A percentile compares a stretch with the other conserved stretches of the same genome.
Conservation (phyloP, 2,797 vertebrate genomes). For the Xenops minutus region DNA sequence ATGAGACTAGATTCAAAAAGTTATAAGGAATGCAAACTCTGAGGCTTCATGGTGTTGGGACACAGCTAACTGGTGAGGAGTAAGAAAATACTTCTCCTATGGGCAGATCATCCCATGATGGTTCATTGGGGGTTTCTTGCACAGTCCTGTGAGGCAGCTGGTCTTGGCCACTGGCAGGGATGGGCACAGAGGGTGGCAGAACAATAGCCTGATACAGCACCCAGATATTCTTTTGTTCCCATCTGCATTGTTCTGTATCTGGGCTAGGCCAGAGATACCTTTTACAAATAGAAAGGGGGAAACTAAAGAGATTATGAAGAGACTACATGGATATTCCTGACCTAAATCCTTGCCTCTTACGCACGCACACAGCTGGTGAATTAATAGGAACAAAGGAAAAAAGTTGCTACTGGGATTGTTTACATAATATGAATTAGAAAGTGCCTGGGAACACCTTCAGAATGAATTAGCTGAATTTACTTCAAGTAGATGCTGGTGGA, state of each 20-base stretch:
- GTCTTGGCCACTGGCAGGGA: neutral
- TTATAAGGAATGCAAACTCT: neutral
- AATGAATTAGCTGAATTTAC: neutral
- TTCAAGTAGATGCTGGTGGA: neutral
- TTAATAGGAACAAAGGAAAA: constrained; percentile 31
- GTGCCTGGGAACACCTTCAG: neutral
- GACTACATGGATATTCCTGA: neutral
- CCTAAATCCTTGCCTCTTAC: neutral
- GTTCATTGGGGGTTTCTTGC: neutral
- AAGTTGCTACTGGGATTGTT: neutral
- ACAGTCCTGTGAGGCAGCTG: neutral
- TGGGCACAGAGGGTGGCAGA: rapidly evolving
- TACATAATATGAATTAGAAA: constrained; percentile 14
- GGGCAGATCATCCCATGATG: neutral
- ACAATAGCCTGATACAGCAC: neutral
- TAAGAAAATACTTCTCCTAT: neutral
- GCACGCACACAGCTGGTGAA: rapidly evolving
- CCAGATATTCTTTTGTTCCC: neutral
- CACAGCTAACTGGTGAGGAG: neutral
- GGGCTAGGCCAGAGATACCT: neutral
- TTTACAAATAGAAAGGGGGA: neutral
- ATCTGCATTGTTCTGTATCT: rapidly evolving
- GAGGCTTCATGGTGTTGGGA: rapidly evolving
- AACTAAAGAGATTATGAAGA: neutral
- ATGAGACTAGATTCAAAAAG: neutral